Evolutionary conservation across 2,888 invertebrate genomes (phyloP).

Genomic region (Meghimatium bilineatum): DNA sequence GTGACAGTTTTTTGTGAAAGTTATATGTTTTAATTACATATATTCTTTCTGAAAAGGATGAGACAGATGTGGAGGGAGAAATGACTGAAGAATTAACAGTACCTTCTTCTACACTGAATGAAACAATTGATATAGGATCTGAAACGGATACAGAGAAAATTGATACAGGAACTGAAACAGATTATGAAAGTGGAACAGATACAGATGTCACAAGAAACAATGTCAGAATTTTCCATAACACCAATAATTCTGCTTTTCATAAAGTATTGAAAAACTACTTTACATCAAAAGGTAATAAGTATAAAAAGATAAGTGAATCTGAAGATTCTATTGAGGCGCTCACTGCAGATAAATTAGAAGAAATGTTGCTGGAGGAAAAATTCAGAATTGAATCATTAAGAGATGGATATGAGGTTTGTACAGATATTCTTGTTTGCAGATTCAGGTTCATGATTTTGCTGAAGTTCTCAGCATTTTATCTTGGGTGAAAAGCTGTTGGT

Average conservation of each 20-base stretch:
- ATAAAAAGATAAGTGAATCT: not conserved
- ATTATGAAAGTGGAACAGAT: too few relatives aligned
- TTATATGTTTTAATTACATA: not conserved
- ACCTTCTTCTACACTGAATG: not conserved
- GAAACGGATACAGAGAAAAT: too few relatives aligned
- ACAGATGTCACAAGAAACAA: not conserved
- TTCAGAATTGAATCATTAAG: not conserved
- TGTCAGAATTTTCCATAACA: not conserved
- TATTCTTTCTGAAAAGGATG: not conserved
- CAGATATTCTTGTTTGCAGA: not conserved
- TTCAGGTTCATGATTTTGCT: not conserved
- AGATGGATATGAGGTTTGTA: constrained; percentile 25
- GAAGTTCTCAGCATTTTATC: not conserved
- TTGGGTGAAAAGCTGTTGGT: not conserved
- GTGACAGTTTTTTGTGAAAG: too few relatives aligned
- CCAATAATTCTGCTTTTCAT: not conserved
- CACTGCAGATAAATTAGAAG: not conserved
- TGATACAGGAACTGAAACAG: too few relatives aligned
- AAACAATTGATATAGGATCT: too few relatives aligned
- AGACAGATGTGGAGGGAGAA: not conserved
- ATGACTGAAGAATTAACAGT: not conserved
- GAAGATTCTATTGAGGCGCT: not conserved
- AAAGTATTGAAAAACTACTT: not conserved
- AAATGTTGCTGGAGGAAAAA: not conserved
- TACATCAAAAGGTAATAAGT: not conserved